Base-by-base conservation (phyloP, 2,888 invertebrate species). In the Caenorhabditis sulstoni region DNA sequence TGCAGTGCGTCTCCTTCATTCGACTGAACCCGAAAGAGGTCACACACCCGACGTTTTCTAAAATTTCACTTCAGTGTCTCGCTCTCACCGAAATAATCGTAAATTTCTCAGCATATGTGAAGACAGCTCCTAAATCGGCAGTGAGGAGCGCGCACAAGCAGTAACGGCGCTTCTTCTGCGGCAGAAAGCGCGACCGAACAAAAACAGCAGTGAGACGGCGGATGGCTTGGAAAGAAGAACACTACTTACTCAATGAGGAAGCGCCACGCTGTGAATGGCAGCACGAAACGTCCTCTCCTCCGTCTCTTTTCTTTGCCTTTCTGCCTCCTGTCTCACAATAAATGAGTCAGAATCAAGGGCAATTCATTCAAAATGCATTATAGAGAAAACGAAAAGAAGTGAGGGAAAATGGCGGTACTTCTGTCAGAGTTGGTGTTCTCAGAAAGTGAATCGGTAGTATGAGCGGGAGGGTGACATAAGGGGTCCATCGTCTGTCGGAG, bases 151-250 rank as follows among this genome's bases (percentile, higher is more conserved):
- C n/a, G n/a, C 41, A 14, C 41, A 41, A 41, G 41, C 41, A 41
- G 41, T 41, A 11, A 14, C 41, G 29, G 29, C 29, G 3, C 29
- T 29, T 29, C 29, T 29, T 29, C 29, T 29, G 29, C 39, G 71
- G 50, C 57, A 35, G 44, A 65, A 59, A 52, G 47, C 44, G 66
- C 59, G 74, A 53, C 66, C 35, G 74, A 39, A 47, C 52, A 66
- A 74, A 66, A 74, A 74, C 65, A 74, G 74, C 66, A 74, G 66
- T 74, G 74, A 74, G 74, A 53, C 58, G n/a, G n/a, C n/a, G 66
- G 74, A 74, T 73, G 64, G 65, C 73, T 58, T 23, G 23, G 23
- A 47, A 41, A 20, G 35, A 45, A 37, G 57, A 57, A 73, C 73
- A 64, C 73, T 73, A 73, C 64, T 73, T 64, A 73, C 50, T 57